Evolutionary conservation across 2,888 invertebrate genomes (phyloP).

Genomic region (Tethea ocularis): DNA sequence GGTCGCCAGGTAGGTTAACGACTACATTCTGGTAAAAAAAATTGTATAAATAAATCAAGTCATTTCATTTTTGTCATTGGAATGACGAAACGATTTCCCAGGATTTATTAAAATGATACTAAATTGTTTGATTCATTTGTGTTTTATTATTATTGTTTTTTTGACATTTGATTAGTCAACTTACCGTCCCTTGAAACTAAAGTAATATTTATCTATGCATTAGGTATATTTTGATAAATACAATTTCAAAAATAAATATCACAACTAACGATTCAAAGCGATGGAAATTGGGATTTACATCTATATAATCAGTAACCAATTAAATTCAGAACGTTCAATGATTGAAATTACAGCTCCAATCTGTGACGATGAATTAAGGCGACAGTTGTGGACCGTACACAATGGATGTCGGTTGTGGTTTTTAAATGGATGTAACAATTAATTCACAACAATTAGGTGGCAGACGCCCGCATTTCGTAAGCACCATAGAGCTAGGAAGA

Average conservation of each 20-base stretch:
- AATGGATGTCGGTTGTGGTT: constrained; percentile 73
- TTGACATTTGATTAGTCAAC: too few relatives aligned
- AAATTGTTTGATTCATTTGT: too few relatives aligned
- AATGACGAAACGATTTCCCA: too few relatives aligned
- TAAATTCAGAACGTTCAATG: constrained; percentile 62
- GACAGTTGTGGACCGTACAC: constrained; percentile 70
- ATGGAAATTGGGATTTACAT: constrained; percentile 24
- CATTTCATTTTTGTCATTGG: too few relatives aligned
- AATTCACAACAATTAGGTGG: constrained; percentile 81
- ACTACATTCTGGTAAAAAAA: neutral
- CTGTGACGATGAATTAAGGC: constrained; percentile 64
- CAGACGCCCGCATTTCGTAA: constrained; percentile 79
- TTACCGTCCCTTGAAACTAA: too few relatives aligned
- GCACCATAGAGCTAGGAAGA: constrained; percentile 40
- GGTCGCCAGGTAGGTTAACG: constrained; percentile 5
- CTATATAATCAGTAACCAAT: constrained; percentile 64
- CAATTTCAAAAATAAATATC: constrained; percentile 10
- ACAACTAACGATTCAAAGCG: neutral
- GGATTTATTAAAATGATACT: too few relatives aligned
- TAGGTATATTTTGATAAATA: neutral
- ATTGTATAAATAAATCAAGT: neutral
- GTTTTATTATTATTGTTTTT: too few relatives aligned
- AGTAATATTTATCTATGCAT: too few relatives aligned
- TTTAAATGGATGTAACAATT: constrained; percentile 84
- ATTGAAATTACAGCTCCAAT: constrained; percentile 71